Conservation (phyloP, 1,140 invertebrate species). For the Brachionus asplanchnoidis region DNA sequence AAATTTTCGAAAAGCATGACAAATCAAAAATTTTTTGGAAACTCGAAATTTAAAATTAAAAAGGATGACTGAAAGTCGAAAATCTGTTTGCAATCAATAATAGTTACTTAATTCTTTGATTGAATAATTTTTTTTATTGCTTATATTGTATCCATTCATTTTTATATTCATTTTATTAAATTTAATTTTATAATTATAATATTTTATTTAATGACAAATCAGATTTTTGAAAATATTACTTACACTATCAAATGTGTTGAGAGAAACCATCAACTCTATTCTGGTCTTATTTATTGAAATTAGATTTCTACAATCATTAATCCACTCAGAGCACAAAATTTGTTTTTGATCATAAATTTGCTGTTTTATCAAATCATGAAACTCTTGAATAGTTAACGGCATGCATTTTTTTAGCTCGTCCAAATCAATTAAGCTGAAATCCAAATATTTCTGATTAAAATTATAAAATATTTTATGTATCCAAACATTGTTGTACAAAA, state of each 20-base stretch:
- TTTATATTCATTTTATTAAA: too few relatives aligned
- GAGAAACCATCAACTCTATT: neutral
- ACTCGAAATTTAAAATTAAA: too few relatives aligned
- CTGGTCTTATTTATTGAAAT: neutral
- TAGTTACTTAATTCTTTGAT: too few relatives aligned
- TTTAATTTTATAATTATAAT: too few relatives aligned
- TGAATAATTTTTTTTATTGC: too few relatives aligned
- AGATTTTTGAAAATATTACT: neutral
- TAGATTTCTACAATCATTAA: neutral
- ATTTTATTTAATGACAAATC: too few relatives aligned
- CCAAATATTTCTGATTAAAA: slow-evolving; percentile 1
- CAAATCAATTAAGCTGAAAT: slow-evolving; percentile 3
- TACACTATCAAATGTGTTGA: neutral
- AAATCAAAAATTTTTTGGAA: too few relatives aligned
- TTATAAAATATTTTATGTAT: slow-evolving; percentile 8
- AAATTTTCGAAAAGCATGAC: too few relatives aligned
- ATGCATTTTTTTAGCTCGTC: neutral
- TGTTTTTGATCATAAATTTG: neutral
- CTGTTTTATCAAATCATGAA: neutral
- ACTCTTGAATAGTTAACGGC: neutral
- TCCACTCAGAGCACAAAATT: neutral
- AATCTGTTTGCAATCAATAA: too few relatives aligned
- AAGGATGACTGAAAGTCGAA: too few relatives aligned
- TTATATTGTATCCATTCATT: too few relatives aligned
- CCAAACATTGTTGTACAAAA: slow-evolving; percentile 60